phyloP scores from a whole-genome alignment of 2,113 vertebrate genomes.

The Xyliphius kryptos region DNA sequence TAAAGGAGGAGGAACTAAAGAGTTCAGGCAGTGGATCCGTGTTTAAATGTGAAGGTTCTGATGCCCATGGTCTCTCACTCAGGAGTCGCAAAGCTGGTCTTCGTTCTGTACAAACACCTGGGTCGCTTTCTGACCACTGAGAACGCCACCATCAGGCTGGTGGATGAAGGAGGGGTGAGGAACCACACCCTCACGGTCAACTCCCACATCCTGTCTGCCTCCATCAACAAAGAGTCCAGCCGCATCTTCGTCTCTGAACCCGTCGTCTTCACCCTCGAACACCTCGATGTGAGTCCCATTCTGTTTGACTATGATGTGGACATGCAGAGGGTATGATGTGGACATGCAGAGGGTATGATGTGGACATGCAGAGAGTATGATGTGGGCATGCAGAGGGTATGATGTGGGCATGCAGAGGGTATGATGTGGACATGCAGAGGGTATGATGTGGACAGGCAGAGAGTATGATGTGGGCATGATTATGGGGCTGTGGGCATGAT shows the following conservation, averaged over 20 bases:
- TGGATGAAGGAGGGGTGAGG: conserved; percentile 68
- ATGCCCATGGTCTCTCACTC: conserved; percentile 19
- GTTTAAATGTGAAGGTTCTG: not conserved
- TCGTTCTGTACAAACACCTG: conserved; percentile 94
- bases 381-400: no score
- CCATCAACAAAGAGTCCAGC: conserved; percentile 98
- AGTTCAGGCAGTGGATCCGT: not conserved
- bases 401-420: no score
- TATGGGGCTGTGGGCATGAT: no score
- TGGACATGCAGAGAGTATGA: no score
- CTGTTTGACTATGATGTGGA: no score
- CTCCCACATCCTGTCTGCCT: conserved; percentile 93
- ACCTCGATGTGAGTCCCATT: conserved; percentile 92
- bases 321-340: no score
- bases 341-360: no score
- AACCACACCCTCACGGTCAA: conserved; percentile 94
- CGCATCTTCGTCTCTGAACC: conserved; percentile 91
- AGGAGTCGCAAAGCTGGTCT: conserved; percentile 95
- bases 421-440: no score
- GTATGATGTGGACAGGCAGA: no score
- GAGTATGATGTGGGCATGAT: no score
- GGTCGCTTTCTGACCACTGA: conserved; percentile 94
- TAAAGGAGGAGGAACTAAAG: no score
- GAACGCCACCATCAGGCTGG: conserved; percentile 86
- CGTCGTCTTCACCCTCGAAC: conserved; percentile 89